Evolutionary conservation across 2,888 invertebrate species (phyloP).

Genomic region (Lumbricus terrestris): DNA sequence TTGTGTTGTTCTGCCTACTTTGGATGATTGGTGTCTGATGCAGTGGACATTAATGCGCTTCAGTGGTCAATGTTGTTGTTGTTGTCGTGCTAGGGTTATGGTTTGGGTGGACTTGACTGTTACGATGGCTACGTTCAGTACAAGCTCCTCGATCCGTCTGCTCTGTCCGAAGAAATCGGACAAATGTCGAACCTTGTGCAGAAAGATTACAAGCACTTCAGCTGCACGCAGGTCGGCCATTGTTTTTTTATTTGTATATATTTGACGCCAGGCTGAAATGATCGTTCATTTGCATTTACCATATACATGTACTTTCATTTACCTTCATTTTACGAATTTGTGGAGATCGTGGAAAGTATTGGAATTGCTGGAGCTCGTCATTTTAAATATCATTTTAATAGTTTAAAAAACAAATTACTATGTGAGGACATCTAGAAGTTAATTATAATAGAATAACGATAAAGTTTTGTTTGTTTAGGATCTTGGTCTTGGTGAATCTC

Average conservation of each 20-base stretch:
- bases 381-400: not conserved
- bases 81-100: conserved; percentile 27
- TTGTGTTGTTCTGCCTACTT: too few relatives aligned
- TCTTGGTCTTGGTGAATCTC: conserved; percentile 32
- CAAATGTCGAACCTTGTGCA: conserved; percentile 34
- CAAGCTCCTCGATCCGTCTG: conserved; percentile 30
- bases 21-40: too few relatives aligned
- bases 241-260: not conserved
- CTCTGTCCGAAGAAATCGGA: conserved; percentile 32
- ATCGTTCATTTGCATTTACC: too few relatives aligned
- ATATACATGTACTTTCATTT: too few relatives aligned
- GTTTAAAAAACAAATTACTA: not conserved
- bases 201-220: conserved; percentile 30
- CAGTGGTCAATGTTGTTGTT: not conserved
- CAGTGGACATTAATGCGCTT: too few relatives aligned
- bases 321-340: too few relatives aligned
- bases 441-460: not conserved
- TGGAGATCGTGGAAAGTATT: not conserved
- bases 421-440: not conserved
- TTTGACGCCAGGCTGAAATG: not conserved
- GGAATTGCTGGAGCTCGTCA: not conserved
- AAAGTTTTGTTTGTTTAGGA: conserved; percentile 20
- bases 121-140: conserved; percentile 39
- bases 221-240: conserved; percentile 21
- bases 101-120: conserved; percentile 37